Base-by-base conservation (phyloP, 2,113 vertebrate species). In the Nerophis lumbriciformis region DNA sequence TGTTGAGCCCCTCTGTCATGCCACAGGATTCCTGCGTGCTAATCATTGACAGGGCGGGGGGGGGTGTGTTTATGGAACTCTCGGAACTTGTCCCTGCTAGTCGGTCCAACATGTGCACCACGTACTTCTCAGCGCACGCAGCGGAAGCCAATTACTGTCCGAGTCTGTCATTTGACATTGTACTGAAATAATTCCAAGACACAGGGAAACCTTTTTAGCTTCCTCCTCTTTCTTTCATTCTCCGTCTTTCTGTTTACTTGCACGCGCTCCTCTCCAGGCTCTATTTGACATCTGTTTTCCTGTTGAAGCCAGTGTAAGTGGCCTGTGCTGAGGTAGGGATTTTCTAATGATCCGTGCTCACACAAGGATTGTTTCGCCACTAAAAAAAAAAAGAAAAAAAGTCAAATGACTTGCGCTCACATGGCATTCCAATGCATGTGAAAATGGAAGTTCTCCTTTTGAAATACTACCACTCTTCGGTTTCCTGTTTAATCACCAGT, bases 271-370 rank as follows among this genome's bases (percentile, higher is more conserved):
- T 68, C 57, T 79, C 66, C 47, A 69, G 66, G 66, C 73, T 71
- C 52, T 64, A 12, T 69, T 66, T 67, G 72, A 83, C 82, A 71
- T 82, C 77, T 78, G 81, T 80, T 83, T 83, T 73, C 74, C 65
- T 63, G 76, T 64, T 59, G 60, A 72, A 69, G 60, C 57, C 72
- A 21, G 60, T 56, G 64, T 63, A 70, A 68, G 65, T 67, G 58
- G 71, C 50, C 71, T 48, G 56, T 65, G 65, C 63, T 42, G 68
- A 66, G 68, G 65, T 74, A 77, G 71, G 71, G 72, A 69, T 74
- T 81, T 80, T 68, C 71, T 61, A 58, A 75, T 62, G 73, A 83
- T 71, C 75, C 54, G 3, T 1, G 13, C 59, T 72, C 44, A 8
- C 60, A 63, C 55, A 45, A 53, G 75, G 72, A 72, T 74, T 61